phyloP scores from a whole-genome alignment of 1,140 invertebrate species.

The Drosophila navojoa region DNA sequence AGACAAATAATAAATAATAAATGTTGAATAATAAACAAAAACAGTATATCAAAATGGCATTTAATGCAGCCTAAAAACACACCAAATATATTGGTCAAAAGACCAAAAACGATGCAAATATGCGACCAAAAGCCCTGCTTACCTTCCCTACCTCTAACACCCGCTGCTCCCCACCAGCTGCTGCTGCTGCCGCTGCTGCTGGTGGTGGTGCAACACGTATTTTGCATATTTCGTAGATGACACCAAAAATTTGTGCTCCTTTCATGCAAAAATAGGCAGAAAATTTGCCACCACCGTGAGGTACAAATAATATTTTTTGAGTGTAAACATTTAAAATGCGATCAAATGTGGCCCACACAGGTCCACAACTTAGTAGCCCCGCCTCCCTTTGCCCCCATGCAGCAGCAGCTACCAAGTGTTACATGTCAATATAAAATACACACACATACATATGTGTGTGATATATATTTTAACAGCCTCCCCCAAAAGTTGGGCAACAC shows the following conservation, averaged over 20 bases:
- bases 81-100: conserved; percentile 38
- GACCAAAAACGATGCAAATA: conserved; percentile 30
- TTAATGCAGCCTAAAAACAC: conserved; percentile 35
- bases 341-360: conserved; percentile 40
- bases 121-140: background rate
- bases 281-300: conserved; percentile 24
- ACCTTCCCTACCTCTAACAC: background rate
- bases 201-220: conserved; percentile 25
- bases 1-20: conserved; percentile 53
- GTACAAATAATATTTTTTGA: conserved; percentile 31
- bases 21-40: conserved; percentile 26
- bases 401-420: conserved; percentile 16
- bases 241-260: conserved; percentile 20
- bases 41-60: conserved; percentile 25
- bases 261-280: conserved; percentile 1
- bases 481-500: conserved; percentile 48
- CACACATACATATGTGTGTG: conserved; percentile 23
- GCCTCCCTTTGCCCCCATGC: background rate
- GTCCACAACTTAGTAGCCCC: background rate
- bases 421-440: conserved; percentile 34
- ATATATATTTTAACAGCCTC: conserved; percentile 41
- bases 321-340: conserved; percentile 48
- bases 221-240: conserved; percentile 46
- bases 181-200: background rate
- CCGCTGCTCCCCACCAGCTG: background rate